These are phyloP conservation scores for Acinonyx jubatus DNA, from an alignment of 2,113 vertebrate species.

Conservation along the genomic window DNA sequence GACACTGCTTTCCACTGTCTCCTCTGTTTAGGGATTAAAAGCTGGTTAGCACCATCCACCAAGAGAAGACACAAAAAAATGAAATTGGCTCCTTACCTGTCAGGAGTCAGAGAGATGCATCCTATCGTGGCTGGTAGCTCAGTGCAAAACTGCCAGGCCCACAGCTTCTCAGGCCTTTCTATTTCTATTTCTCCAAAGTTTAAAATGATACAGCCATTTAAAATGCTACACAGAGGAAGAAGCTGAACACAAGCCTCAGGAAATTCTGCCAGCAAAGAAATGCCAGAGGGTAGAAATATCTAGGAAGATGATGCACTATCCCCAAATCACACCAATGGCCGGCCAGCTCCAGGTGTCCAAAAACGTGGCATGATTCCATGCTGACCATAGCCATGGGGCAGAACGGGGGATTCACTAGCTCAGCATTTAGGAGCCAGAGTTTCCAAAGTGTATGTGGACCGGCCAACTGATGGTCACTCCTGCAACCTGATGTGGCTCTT, in stretches of 20 bases:
- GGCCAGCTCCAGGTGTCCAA: neutral
- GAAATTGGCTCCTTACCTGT: neutral
- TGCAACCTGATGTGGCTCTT: neutral
- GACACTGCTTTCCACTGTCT: neutral
- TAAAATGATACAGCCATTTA: neutral
- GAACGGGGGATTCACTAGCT: neutral
- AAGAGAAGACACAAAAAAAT: neutral
- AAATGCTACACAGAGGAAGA: neutral
- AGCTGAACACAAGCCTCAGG: neutral
- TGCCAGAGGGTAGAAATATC: neutral
- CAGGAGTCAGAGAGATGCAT: neutral
- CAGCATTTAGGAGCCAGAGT: neutral
- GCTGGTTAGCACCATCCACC: neutral
- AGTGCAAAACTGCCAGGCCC: neutral
- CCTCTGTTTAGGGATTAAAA: neutral
- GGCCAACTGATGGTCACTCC: neutral
- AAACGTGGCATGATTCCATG: neutral
- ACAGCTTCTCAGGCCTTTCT: neutral
- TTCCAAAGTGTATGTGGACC: neutral
- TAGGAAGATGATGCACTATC: neutral
- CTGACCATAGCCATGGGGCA: rapidly evolving
- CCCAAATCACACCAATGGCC: neutral
- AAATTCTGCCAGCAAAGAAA: neutral
- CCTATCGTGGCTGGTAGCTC: neutral
- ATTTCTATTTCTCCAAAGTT: neutral